These are phyloP conservation scores for Tiphia femorata DNA, from an alignment of 2,888 invertebrate species.

Conservation along the genomic window DNA sequence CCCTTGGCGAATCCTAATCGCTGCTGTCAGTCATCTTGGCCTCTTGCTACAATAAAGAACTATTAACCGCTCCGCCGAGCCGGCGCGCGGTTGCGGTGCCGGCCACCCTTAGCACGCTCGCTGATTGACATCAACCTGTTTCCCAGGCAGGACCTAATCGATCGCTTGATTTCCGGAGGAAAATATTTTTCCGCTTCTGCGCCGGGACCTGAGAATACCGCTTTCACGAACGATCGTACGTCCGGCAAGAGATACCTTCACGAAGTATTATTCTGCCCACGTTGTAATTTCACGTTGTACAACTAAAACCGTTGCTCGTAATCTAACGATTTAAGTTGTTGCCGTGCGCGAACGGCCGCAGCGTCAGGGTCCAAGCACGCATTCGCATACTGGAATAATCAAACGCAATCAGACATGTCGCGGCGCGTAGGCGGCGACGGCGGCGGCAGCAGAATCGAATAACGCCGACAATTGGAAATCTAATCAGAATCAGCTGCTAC, in stretches of 20 bases:
- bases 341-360: too few relatives aligned
- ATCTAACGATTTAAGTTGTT: too few relatives aligned
- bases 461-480: slow-evolving; percentile 53
- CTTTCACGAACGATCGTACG: too few relatives aligned
- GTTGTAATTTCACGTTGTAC: too few relatives aligned
- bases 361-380: too few relatives aligned
- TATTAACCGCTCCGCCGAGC: slow-evolving; percentile 46
- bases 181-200: neutral
- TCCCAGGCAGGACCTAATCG: slow-evolving; percentile 30
- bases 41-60: slow-evolving; percentile 47
- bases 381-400: slow-evolving; percentile 43
- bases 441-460: slow-evolving; percentile 46
- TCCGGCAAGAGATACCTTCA: too few relatives aligned
- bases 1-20: slow-evolving; percentile 53
- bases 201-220: too few relatives aligned
- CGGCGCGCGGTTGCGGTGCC: slow-evolving; percentile 6
- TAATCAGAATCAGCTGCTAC: slow-evolving; percentile 53
- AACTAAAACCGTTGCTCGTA: too few relatives aligned
- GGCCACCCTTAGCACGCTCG: slow-evolving; percentile 7
- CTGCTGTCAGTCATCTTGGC: slow-evolving; percentile 55
- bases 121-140: slow-evolving; percentile 33
- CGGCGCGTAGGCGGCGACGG: too few relatives aligned
- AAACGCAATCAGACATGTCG: slow-evolving; percentile 45
- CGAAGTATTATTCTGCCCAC: too few relatives aligned
- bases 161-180: slow-evolving; percentile 21